Percentiles rank a stretch among this genome's conserved stretches.
phyloP scores from a whole-genome alignment of 2,888 invertebrate genomes.

The Galerucella pusilla region DNA sequence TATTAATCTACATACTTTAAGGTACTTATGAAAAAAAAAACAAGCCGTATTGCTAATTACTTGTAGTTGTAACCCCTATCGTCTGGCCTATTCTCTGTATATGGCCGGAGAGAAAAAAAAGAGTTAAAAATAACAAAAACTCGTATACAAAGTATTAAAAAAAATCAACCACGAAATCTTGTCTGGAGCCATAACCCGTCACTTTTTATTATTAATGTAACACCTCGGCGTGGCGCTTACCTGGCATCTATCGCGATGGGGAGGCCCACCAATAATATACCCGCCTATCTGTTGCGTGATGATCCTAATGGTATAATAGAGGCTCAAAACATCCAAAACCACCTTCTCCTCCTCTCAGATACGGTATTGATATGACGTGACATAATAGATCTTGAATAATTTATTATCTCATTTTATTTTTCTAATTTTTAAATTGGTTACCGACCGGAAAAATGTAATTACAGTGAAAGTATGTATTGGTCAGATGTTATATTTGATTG shows the following conservation, averaged over 20 bases:
- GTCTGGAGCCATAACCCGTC: constrained; percentile 60
- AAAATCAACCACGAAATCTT: constrained; percentile 46
- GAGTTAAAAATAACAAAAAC: constrained; percentile 35
- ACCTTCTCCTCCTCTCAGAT: neutral
- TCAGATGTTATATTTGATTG: no score
- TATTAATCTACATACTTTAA: no score
- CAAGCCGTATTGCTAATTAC: no score
- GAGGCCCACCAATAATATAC: constrained; percentile 27
- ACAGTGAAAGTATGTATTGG: no score
- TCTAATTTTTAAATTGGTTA: neutral
- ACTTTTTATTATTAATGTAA: constrained; percentile 60
- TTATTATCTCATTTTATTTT: neutral
- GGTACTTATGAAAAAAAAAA: no score
- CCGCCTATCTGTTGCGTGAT: constrained; percentile 7
- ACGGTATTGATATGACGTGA: constrained; percentile 8
- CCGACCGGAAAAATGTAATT: no score
- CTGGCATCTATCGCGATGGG: constrained; percentile 35
- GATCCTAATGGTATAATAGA: constrained; percentile 22
- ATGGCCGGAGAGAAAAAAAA: constrained; percentile 15
- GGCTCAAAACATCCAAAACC: neutral
- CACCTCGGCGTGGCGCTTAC: constrained; percentile 55
- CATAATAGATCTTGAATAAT: constrained; percentile 9
- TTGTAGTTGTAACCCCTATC: no score
- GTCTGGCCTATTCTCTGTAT: no score
- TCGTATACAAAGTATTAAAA: constrained; percentile 25